phyloP scores from a whole-genome alignment of 2,797 vertebrate species.

The Erithacus rubecula region DNA sequence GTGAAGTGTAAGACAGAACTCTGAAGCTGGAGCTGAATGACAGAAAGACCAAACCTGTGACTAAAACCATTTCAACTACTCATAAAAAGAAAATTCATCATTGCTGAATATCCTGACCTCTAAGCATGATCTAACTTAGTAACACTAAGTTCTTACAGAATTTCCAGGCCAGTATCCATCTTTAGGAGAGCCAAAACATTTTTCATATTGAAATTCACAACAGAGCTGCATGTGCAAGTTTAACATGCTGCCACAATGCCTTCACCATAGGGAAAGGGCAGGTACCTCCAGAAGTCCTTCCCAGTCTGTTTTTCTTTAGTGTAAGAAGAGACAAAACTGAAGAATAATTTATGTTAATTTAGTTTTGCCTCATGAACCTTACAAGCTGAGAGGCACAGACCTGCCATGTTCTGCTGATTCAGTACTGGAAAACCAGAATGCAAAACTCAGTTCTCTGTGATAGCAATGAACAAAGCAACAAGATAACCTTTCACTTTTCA shows the following conservation, averaged over 20 bases:
- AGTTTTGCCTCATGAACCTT: not conserved
- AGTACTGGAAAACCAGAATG: not conserved
- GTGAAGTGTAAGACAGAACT: not conserved
- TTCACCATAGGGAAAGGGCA: not conserved
- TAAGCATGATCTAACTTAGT: not conserved
- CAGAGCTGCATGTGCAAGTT: not conserved
- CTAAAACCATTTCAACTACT: not conserved
- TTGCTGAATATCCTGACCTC: not conserved
- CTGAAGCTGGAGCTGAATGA: not conserved
- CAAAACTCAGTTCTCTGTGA: not conserved
- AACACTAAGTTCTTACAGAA: not conserved
- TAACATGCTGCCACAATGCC: not conserved
- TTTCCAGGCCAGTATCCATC: not conserved
- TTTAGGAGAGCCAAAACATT: not conserved
- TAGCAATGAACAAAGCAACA: not conserved
- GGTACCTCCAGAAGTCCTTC: not conserved
- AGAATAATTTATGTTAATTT: not conserved
- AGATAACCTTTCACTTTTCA: not conserved
- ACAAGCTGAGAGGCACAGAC: not conserved
- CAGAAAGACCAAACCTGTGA: not conserved
- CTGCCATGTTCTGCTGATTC: not conserved
- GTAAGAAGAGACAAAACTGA: not conserved
- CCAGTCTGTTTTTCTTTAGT: not conserved
- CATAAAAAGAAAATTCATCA: not conserved
- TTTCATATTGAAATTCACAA: not conserved